Conservation (phyloP, 1,140 invertebrate genomes). For the Drosophila sp. region DNA sequence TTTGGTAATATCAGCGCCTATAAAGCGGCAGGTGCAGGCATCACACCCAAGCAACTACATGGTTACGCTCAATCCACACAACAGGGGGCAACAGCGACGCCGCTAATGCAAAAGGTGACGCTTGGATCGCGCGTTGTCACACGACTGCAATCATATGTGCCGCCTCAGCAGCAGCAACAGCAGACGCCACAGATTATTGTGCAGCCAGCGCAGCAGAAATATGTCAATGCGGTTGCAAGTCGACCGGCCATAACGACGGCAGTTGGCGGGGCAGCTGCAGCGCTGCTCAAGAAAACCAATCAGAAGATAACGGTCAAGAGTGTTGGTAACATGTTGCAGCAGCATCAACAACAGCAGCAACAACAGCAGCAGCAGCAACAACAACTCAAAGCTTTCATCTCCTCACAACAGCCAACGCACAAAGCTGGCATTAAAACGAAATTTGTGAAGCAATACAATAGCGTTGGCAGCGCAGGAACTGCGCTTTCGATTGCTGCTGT, state of each 20-base stretch:
- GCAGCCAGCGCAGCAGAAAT: constrained; percentile 69
- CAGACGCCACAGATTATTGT: constrained; percentile 68
- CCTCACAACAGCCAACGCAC: constrained; percentile 52
- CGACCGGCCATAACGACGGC: constrained; percentile 42
- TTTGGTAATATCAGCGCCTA: constrained; percentile 61
- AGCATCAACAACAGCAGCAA: constrained; percentile 64
- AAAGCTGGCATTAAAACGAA: constrained; percentile 62
- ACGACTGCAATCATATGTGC: constrained; percentile 67
- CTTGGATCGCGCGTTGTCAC: constrained; percentile 61
- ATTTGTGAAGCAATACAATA: constrained; percentile 76
- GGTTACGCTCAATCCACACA: constrained; percentile 30
- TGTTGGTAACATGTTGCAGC: constrained; percentile 63
- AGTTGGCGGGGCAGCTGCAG: constrained; percentile 34
- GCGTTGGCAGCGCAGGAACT: constrained; percentile 32
- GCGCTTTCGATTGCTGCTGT: constrained; percentile 69
- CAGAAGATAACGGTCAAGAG: constrained; percentile 72
- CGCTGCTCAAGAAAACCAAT: constrained; percentile 65
- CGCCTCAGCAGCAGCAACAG: constrained; percentile 43
- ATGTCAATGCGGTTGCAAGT: constrained; percentile 60
- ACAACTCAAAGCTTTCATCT: constrained; percentile 71
- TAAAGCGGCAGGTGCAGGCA: constrained; percentile 38
- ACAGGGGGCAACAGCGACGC: constrained; percentile 50
- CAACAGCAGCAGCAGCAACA: constrained; percentile 50
- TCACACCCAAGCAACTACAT: constrained; percentile 53
- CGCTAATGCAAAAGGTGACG: constrained; percentile 66